Percentiles rank a stretch among this genome's conserved stretches.
phyloP scores from a whole-genome alignment of 2,888 invertebrate genomes.

The Iselma pallidipennis region DNA sequence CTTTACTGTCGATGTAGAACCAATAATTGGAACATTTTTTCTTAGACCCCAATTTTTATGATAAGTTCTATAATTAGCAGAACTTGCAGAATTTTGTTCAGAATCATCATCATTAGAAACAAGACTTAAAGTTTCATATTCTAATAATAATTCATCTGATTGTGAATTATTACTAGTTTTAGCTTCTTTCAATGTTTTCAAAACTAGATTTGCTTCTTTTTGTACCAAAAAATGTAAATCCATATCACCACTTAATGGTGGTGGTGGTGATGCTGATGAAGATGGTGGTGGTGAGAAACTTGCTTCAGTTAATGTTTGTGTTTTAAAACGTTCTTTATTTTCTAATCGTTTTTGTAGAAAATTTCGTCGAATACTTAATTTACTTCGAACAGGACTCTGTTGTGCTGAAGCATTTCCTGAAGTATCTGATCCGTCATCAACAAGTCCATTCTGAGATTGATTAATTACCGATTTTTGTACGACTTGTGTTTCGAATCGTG shows the following conservation, averaged over 20 bases:
- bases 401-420: slow-evolving; percentile 15
- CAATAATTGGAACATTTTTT: slow-evolving; percentile 56
- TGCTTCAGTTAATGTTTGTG: slow-evolving; percentile 66
- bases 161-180: slow-evolving; percentile 57
- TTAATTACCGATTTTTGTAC: slow-evolving; percentile 41
- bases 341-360: slow-evolving; percentile 63
- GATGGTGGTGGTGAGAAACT: slow-evolving; percentile 62
- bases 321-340: slow-evolving; percentile 74
- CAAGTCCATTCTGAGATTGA: slow-evolving; percentile 14
- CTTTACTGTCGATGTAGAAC: slow-evolving; percentile 8
- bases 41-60: slow-evolving; percentile 60
- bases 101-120: slow-evolving; percentile 76
- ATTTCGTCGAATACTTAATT: slow-evolving; percentile 46
- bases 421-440: slow-evolving; percentile 14
- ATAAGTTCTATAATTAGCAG: slow-evolving; percentile 64
- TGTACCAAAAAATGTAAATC: slow-evolving; percentile 58
- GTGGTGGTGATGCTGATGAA: slow-evolving; percentile 43
- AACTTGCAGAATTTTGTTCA: slow-evolving; percentile 64
- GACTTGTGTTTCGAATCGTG: slow-evolving; percentile 72
- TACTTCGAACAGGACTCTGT: slow-evolving; percentile 40
- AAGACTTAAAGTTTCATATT: slow-evolving; percentile 68
- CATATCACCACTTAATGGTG: slow-evolving; percentile 39
- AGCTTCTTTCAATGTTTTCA: slow-evolving; percentile 60
- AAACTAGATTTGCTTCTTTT: slow-evolving; percentile 62
- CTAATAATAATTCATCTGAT: slow-evolving; percentile 55